Conservation (phyloP, 1,140 invertebrate genomes). For the Rhysida immarginata region DNA sequence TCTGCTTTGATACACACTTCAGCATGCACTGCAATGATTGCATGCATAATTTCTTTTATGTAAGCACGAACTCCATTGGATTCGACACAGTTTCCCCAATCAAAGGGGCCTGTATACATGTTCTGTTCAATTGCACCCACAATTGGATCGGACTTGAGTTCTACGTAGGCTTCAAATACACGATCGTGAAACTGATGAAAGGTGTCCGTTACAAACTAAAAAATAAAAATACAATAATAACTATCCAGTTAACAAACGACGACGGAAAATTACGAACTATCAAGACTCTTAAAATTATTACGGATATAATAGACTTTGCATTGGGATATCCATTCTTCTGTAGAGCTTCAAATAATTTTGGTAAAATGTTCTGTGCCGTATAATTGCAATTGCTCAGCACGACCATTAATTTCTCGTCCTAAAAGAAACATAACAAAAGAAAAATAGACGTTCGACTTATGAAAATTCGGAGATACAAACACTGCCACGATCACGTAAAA, state of each 20-base stretch:
- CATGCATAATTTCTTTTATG: constrained; percentile 79
- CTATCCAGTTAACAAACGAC: not conserved
- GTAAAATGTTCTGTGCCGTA: constrained; percentile 54
- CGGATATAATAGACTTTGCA: too few species aligned
- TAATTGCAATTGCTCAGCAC: constrained; percentile 80
- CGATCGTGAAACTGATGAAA: not conserved
- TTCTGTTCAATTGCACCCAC: constrained; percentile 87
- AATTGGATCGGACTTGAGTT: constrained; percentile 75
- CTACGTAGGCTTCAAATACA: constrained; percentile 49
- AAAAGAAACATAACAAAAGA: too few species aligned
- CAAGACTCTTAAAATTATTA: too few species aligned
- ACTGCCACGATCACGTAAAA: too few species aligned
- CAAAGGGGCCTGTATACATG: constrained; percentile 80
- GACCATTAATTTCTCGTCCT: constrained; percentile 44
- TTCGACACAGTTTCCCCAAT: constrained; percentile 56
- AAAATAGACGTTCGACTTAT: too few species aligned
- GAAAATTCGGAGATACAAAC: too few species aligned
- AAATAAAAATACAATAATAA: too few species aligned
- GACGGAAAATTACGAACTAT: constrained; percentile 18
- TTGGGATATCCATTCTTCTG: constrained; percentile 54
- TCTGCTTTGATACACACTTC: too few species aligned
- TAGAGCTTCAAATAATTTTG: constrained; percentile 45
- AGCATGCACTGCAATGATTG: constrained; percentile 79
- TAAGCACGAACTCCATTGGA: constrained; percentile 70
- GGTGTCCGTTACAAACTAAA: not conserved